A percentile compares a stretch with the other conserved stretches of the same genome.
Conservation (phyloP, 2,888 invertebrate genomes). For the Ochropleura plecta region DNA sequence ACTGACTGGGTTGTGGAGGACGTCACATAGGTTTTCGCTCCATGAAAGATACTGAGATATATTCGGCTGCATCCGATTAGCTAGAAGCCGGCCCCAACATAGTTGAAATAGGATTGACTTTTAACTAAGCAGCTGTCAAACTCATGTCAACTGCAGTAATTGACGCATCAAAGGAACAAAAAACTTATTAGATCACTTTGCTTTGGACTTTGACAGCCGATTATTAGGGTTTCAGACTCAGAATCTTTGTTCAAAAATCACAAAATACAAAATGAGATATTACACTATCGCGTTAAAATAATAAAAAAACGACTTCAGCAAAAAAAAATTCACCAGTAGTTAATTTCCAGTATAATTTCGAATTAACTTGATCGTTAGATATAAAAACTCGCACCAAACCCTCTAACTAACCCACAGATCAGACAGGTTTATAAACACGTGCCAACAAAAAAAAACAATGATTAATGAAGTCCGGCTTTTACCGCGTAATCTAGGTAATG, state of each 20-base stretch:
- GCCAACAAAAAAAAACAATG: conserved; percentile 5
- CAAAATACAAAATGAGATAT: not conserved
- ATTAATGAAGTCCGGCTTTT: conserved; percentile 32
- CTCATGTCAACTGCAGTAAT: not conserved
- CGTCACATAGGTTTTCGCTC: too few species aligned
- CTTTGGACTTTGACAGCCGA: not conserved
- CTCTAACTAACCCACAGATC: not conserved
- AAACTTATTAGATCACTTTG: too few species aligned
- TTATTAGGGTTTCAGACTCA: not conserved
- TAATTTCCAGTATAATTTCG: not conserved
- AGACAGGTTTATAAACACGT: not conserved
- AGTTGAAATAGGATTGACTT: not conserved
- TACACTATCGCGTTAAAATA: not conserved
- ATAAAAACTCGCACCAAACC: not conserved
- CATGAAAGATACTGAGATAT: too few species aligned
- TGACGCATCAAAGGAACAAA: not conserved
- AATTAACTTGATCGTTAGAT: not conserved
- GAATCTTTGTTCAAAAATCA: conserved; percentile 1
- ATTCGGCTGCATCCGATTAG: too few species aligned
- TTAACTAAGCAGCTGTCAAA: not conserved
- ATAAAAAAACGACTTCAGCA: not conserved
- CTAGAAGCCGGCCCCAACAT: too few species aligned
- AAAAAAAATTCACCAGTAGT: not conserved
- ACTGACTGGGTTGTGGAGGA: too few species aligned
- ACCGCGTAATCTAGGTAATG: conserved; percentile 55